Percentiles rank a stretch among this genome's conserved stretches.
Conservation (phyloP, 2,113 vertebrate species). For the Typhlomys cinereus region DNA sequence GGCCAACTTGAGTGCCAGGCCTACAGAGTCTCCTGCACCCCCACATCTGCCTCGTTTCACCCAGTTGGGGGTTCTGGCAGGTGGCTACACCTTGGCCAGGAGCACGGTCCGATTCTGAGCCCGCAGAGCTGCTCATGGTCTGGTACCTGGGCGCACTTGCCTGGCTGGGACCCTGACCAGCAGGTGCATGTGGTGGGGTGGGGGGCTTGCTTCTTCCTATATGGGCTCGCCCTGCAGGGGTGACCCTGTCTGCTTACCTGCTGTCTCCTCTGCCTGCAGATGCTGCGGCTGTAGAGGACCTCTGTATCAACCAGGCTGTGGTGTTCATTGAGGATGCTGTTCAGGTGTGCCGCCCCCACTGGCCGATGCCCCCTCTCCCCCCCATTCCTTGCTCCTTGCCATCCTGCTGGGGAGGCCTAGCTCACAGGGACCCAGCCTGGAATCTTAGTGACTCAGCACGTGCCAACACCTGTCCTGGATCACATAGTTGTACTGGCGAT, state of each 20-base stretch:
- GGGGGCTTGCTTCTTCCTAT: not conserved
- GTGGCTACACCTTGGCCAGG: too few species aligned
- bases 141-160: fast-evolving
- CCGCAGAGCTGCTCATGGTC: not conserved
- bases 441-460: fast-evolving
- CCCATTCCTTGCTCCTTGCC: too few species aligned
- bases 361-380: not conserved
- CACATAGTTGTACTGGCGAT: fast-evolving
- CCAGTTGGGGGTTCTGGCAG: not conserved
- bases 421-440: fast-evolving
- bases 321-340: slow-evolving; percentile 97
- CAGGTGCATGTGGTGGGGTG: fast-evolving
- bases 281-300: slow-evolving; percentile 68
- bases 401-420: not conserved
- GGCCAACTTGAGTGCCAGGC: too few species aligned
- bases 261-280: slow-evolving; percentile 52
- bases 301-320: slow-evolving; percentile 91
- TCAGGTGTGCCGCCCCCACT: slow-evolving; percentile 83
- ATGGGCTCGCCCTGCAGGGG: not conserved
- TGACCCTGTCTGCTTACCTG: fast-evolving
- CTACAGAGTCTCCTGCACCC: not conserved
- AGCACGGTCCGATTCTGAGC: too few species aligned
- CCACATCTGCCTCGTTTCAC: not conserved
- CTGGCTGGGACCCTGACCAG: too few species aligned
- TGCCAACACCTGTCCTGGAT: not conserved